Conservation (phyloP, 1,140 invertebrate genomes). For the Pseudomyrmex sp. region DNA sequence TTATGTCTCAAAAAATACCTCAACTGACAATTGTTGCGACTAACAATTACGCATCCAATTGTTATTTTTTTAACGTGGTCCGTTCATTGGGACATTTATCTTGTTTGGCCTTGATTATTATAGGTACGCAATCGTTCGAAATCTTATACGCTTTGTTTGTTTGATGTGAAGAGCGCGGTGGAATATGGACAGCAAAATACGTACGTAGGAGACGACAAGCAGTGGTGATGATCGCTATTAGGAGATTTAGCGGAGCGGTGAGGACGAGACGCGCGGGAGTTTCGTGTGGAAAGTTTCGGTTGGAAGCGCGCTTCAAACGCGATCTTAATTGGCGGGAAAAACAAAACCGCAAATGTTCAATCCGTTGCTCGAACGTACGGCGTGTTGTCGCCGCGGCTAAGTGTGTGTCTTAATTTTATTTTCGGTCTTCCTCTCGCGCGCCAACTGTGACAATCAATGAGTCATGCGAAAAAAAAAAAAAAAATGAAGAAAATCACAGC, state of each 20-base stretch:
- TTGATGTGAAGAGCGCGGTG: conserved; percentile 4
- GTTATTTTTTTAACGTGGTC: too few relatives aligned
- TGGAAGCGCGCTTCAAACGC: conserved; percentile 3
- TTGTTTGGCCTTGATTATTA: too few relatives aligned
- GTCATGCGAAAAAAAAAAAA: too few relatives aligned
- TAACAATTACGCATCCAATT: too few relatives aligned
- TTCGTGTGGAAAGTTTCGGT: conserved; percentile 49
- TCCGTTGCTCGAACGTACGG: not conserved
- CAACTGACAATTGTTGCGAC: too few relatives aligned
- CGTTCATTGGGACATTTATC: too few relatives aligned
- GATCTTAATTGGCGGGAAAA: conserved; percentile 43
- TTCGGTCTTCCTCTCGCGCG: too few relatives aligned
- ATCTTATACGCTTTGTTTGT: conserved; percentile 11
- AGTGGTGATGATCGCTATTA: conserved; percentile 46
- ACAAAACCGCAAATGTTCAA: not conserved
- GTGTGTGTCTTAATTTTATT: too few relatives aligned
- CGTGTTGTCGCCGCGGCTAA: not conserved
- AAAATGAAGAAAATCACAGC: too few relatives aligned
- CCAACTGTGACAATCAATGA: not conserved
- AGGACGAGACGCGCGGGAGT: not conserved
- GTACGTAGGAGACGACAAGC: conserved; percentile 36
- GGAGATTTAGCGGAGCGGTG: conserved; percentile 46
- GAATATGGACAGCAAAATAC: not conserved
- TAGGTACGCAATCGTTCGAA: not conserved
- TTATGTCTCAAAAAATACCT: too few relatives aligned